Evolutionary conservation across 2,888 invertebrate species (phyloP).

Genomic region (Nymphalis urticae): DNA sequence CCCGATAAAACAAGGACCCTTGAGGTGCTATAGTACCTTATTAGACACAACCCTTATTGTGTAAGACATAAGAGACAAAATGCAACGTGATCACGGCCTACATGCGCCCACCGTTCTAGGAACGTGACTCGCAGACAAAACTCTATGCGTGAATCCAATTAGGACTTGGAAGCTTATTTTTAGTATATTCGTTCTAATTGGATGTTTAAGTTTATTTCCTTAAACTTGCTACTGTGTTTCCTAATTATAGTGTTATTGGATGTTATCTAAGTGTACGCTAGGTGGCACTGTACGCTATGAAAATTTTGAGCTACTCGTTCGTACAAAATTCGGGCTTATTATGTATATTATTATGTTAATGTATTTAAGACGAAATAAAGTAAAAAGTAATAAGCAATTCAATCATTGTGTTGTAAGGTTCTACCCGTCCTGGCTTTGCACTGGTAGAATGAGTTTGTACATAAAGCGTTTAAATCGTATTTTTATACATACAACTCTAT

Average conservation of each 20-base stretch:
- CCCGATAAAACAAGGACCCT: slow-evolving; percentile 37
- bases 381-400: too few relatives aligned
- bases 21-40: slow-evolving; percentile 31
- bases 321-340: too few relatives aligned
- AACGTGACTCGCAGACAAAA: slow-evolving; percentile 35
- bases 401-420: too few relatives aligned
- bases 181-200: slow-evolving; percentile 33
- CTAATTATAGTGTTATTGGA: slow-evolving; percentile 5
- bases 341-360: too few relatives aligned
- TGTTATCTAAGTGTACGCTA: background rate
- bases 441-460: too few relatives aligned
- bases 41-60: slow-evolving; percentile 33
- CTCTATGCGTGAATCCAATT: slow-evolving; percentile 38
- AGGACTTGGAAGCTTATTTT: slow-evolving; percentile 35
- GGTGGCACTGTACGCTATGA: background rate
- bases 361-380: too few relatives aligned
- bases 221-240: slow-evolving; percentile 7
- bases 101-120: slow-evolving; percentile 31
- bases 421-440: too few relatives aligned
- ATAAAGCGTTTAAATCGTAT: too few relatives aligned
- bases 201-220: slow-evolving; percentile 20
- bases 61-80: slow-evolving; percentile 9
- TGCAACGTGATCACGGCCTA: slow-evolving; percentile 10
- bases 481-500: too few relatives aligned
- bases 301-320: too few relatives aligned